Conservation (phyloP, 1,140 invertebrate species). For the Drosophila tropicalis region DNA sequence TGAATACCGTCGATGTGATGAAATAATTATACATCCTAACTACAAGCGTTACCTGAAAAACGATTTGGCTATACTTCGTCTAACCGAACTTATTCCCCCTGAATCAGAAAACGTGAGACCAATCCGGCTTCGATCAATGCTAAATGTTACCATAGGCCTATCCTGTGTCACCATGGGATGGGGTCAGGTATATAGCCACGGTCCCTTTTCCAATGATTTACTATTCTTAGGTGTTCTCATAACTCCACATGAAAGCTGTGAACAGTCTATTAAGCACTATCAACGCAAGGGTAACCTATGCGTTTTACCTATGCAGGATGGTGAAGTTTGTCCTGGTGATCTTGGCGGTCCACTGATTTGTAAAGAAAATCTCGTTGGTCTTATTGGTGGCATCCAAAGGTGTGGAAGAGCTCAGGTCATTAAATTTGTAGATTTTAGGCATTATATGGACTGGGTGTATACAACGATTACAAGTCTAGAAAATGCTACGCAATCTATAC, state of each 20-base stretch:
- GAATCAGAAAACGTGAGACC: conserved; percentile 32
- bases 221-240: conserved; percentile 43
- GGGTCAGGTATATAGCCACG: conserved; percentile 60
- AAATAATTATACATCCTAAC: conserved; percentile 43
- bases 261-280: background rate
- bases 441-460: conserved; percentile 31
- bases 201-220: conserved; percentile 53
- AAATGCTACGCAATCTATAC: background rate
- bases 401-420: conserved; percentile 22
- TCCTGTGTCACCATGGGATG: conserved; percentile 52
- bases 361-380: conserved; percentile 22
- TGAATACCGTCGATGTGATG: conserved; percentile 21
- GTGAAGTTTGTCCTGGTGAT: conserved; percentile 50
- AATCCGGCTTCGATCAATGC: background rate
- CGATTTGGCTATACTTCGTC: conserved; percentile 48
- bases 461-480: background rate
- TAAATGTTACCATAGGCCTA: background rate
- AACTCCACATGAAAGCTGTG: background rate
- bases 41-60: conserved; percentile 42
- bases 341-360: conserved; percentile 61
- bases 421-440: conserved; percentile 41
- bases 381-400: conserved; percentile 45
- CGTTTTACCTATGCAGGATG: background rate
- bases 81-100: conserved; percentile 26
- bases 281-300: conserved; percentile 21